Percentiles rank a stretch among this genome's conserved stretches.
phyloP scores from a whole-genome alignment of 53 echinoderm and acorn worm genomes.

The Patiria pectinifera region DNA sequence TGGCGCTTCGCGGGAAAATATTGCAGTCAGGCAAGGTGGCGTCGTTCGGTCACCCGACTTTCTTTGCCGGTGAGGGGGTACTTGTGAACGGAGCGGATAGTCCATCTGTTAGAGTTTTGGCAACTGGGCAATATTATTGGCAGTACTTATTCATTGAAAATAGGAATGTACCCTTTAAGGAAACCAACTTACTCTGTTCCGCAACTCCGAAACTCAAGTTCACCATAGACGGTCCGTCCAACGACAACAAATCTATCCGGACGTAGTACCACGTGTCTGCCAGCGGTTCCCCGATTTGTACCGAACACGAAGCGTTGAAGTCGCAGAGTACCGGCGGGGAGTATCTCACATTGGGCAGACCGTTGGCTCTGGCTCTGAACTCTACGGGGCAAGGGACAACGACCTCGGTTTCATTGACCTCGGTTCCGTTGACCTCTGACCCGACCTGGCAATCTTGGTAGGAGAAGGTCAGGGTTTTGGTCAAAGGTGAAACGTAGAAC shows the following conservation, averaged over 20 bases:
- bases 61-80: too few species aligned
- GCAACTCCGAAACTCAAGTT: constrained; percentile 56
- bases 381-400: constrained; percentile 70
- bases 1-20: too few species aligned
- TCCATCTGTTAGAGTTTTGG: too few species aligned
- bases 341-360: constrained; percentile 45
- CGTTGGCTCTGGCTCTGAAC: constrained; percentile 36
- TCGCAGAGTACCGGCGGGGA: constrained; percentile 17
- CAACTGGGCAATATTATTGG: too few species aligned
- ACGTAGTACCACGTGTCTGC: constrained; percentile 84
- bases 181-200: constrained; percentile 8
- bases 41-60: too few species aligned
- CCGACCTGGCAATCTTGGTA: constrained; percentile 52
- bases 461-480: constrained; percentile 57
- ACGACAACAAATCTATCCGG: constrained; percentile 50
- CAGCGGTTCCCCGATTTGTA: constrained; percentile 25
- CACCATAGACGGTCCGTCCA: constrained; percentile 12
- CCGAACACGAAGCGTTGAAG: constrained; percentile 26
- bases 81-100: too few species aligned
- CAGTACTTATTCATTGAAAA: neutral
- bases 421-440: constrained; percentile 9
- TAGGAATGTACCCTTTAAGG: neutral
- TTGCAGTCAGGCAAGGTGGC: too few species aligned
- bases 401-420: neutral
- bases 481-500: constrained; percentile 43